Evolutionary conservation across 2,113 vertebrate species (phyloP).

Genomic region (Pan troglodytes): NHGRI_mPanTro3-v2.1_pri NC_072401.2:83389001-83389500

Average conservation of each 20-base stretch:
- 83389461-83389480: neutral
- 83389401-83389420: neutral
- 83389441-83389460: neutral
- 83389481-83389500: rapidly evolving
- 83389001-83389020: neutral
- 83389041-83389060: neutral
- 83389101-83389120: neutral
- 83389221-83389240: neutral
- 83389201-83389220: neutral
- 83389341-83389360: neutral
- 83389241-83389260: neutral
- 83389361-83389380: neutral
- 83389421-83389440: neutral
- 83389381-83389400: neutral
- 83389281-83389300: neutral
- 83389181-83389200: neutral
- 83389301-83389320: neutral
- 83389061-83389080: neutral
- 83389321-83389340: neutral
- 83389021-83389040: neutral
- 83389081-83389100: neutral
- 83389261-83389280: neutral
- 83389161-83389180: neutral
- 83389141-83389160: neutral
- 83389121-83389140: neutral